Conservation (phyloP, 2,888 invertebrate genomes). For the Nysson spinosus region DNA sequence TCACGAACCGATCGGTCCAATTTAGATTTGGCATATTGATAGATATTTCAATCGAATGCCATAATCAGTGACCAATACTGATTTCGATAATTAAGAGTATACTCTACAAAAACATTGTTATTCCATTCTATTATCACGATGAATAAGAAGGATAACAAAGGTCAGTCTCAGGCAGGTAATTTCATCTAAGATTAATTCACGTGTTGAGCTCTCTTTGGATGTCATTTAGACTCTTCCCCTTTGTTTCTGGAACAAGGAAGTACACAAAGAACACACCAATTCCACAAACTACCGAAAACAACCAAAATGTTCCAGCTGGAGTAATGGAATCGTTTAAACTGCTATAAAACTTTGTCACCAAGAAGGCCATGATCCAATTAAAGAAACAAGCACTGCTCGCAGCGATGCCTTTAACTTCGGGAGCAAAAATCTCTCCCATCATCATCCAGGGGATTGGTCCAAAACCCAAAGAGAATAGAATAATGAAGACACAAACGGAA, state of each 20-base stretch:
- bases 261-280: constrained; percentile 84
- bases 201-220: constrained; percentile 77
- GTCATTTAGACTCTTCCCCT: constrained; percentile 78
- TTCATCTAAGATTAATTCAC: no score
- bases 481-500: constrained; percentile 86
- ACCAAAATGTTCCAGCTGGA: constrained; percentile 84
- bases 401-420: constrained; percentile 87
- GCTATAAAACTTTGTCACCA: constrained; percentile 87
- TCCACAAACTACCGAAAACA: constrained; percentile 84
- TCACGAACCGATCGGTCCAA: no score
- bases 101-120: no score
- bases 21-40: no score
- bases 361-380: constrained; percentile 90
- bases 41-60: no score
- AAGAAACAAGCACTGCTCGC: constrained; percentile 88
- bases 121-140: no score
- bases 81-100: no score
- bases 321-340: constrained; percentile 73
- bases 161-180: no score
- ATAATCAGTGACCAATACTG: no score
- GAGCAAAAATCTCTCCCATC: constrained; percentile 88
- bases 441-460: constrained; percentile 95
- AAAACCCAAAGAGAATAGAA: constrained; percentile 89
- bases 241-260: constrained; percentile 81
- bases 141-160: no score